phyloP scores from a whole-genome alignment of 2,113 vertebrate genomes.

The Calyptomena viridis region DNA sequence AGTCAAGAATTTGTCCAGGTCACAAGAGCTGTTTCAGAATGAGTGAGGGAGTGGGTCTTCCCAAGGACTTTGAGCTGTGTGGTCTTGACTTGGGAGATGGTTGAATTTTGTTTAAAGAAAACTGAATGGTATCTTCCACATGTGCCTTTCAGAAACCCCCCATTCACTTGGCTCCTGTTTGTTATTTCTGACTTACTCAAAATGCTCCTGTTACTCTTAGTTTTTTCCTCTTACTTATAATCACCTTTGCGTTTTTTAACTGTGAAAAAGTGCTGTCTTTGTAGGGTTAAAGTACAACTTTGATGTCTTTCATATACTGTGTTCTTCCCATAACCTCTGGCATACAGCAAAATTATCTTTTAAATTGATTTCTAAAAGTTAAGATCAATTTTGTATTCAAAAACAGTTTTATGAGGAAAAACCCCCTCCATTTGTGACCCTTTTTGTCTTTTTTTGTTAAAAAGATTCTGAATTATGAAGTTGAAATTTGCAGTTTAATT shows the following conservation, averaged over 20 bases:
- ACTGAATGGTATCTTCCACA: background rate
- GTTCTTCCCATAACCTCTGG: background rate
- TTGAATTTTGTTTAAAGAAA: background rate
- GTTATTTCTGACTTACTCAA: background rate
- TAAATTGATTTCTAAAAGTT: background rate
- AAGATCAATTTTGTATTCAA: background rate
- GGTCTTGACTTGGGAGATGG: background rate
- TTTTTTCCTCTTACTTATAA: background rate
- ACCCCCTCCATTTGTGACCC: background rate
- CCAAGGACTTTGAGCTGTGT: background rate
- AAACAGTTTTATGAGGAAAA: background rate
- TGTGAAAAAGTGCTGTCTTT: background rate
- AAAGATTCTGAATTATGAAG: background rate
- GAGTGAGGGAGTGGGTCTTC: background rate
- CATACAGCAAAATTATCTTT: background rate
- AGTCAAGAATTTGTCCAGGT: background rate
- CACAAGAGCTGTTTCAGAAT: accelerated
- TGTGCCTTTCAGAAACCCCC: background rate
- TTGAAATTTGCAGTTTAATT: background rate
- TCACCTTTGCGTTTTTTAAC: background rate
- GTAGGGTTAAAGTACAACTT: background rate
- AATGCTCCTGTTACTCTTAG: background rate
- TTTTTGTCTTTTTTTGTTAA: background rate
- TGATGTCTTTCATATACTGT: background rate
- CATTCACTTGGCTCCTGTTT: background rate